These are phyloP conservation scores for Pipistrellus pipistrellus DNA, from an alignment of 2,797 vertebrate genomes.

Conservation along the genomic window DNA sequence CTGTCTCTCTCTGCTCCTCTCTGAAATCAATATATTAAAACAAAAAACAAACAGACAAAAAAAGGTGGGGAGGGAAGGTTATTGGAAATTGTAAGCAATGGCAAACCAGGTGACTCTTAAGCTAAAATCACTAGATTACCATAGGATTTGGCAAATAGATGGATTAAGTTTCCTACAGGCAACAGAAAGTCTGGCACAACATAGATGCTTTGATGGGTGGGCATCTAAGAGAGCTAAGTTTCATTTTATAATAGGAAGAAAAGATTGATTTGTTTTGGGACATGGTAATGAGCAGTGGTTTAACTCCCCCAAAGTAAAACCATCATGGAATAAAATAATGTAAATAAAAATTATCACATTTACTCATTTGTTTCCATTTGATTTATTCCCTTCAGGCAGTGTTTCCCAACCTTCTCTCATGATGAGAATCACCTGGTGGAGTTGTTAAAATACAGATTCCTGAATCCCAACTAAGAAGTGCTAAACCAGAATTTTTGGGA, in stretches of 20 bases:
- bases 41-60: not conserved
- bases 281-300: conserved; percentile 25
- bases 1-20: too few relatives aligned
- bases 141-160: conserved; percentile 1
- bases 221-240: not conserved
- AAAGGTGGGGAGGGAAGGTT: not conserved
- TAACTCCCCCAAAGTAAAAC: conserved; percentile 24
- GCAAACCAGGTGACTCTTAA: not conserved
- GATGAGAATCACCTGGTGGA: too few relatives aligned
- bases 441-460: too few relatives aligned
- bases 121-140: not conserved
- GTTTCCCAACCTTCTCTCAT: too few relatives aligned
- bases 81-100: not conserved
- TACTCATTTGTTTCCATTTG: conserved; percentile 2
- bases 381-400: conserved; percentile 39
- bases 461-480: too few relatives aligned
- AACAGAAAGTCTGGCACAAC: conserved; percentile 12
- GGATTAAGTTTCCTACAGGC: not conserved
- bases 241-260: conserved; percentile 43
- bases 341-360: not conserved
- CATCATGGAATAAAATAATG: not conserved
- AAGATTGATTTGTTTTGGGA: conserved; percentile 4
- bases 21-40: too few relatives aligned
- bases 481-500: too few relatives aligned
- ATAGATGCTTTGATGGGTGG: not conserved